phyloP scores from a whole-genome alignment of 2,113 vertebrate species.

The Coturnix japonica region DNA sequence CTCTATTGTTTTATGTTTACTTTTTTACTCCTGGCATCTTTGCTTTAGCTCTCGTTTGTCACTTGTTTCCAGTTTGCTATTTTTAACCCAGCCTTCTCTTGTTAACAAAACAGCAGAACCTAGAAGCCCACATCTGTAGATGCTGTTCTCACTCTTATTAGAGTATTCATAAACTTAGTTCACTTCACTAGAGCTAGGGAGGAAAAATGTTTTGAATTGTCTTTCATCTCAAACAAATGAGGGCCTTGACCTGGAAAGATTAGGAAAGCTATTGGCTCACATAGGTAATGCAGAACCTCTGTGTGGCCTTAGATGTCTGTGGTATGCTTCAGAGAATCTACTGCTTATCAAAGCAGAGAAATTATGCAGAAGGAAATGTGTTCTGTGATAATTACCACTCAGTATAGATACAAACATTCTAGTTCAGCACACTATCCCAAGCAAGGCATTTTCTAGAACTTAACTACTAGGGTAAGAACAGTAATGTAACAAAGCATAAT shows the following conservation, averaged over 20 bases:
- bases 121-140: neutral
- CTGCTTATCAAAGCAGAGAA: neutral
- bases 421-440: fast-evolving
- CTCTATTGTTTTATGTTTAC: neutral
- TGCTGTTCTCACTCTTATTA: neutral
- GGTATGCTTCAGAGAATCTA: neutral
- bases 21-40: neutral
- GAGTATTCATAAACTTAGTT: neutral
- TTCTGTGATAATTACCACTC: neutral
- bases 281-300: neutral
- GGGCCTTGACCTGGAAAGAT: neutral
- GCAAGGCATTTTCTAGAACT: neutral
- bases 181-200: neutral
- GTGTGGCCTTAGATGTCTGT: neutral
- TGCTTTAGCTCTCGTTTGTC: neutral
- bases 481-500: neutral
- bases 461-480: neutral
- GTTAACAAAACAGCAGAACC: neutral
- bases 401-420: neutral
- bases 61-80: neutral
- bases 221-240: neutral
- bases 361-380: neutral
- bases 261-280: neutral
- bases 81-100: neutral
- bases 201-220: neutral